Evolutionary conservation across 2,797 vertebrate genomes (phyloP).

Genomic region (Anguilla pacifica): DNA sequence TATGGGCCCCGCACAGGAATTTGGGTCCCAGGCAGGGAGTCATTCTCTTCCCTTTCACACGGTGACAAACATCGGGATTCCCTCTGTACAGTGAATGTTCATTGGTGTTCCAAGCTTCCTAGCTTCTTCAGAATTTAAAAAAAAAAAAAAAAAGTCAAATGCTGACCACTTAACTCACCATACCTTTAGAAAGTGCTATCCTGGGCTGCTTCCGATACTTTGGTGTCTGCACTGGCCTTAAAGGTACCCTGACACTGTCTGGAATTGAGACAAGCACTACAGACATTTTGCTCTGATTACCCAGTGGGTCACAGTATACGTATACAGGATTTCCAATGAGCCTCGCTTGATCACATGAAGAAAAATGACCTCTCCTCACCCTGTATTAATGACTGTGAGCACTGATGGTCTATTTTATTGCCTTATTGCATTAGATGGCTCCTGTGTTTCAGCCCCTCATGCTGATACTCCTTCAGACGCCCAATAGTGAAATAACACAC

Average conservation of each 20-base stretch:
- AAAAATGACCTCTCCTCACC: background rate
- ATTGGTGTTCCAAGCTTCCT: background rate
- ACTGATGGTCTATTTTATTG: slow-evolving; percentile 59
- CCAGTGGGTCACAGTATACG: background rate
- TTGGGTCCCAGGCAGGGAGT: slow-evolving; percentile 46
- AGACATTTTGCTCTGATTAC: slow-evolving; percentile 3
- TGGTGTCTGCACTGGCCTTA: slow-evolving; percentile 9
- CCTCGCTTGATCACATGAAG: background rate
- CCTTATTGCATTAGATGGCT: slow-evolving; percentile 68
- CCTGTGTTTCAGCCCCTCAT: slow-evolving; percentile 56
- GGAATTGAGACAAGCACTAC: slow-evolving; percentile 17
- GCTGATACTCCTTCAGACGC: slow-evolving; percentile 61
- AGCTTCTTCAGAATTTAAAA: background rate
- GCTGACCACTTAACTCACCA: background rate
- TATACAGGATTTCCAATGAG: slow-evolving; percentile 15
- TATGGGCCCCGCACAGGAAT: slow-evolving; percentile 50
- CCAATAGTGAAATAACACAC: slow-evolving; percentile 35
- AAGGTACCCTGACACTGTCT: slow-evolving; percentile 17
- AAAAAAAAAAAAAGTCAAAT: background rate
- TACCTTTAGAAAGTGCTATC: background rate
- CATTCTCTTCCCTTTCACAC: slow-evolving; percentile 49
- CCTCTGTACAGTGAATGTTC: slow-evolving; percentile 14
- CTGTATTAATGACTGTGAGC: slow-evolving; percentile 35
- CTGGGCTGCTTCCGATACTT: slow-evolving; percentile 3
- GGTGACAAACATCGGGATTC: slow-evolving; percentile 34